A percentile compares a stretch with the other conserved stretches of the same genome.
Conservation (phyloP, 2,797 vertebrate genomes). For the Orientallactaga sibirica region DNA sequence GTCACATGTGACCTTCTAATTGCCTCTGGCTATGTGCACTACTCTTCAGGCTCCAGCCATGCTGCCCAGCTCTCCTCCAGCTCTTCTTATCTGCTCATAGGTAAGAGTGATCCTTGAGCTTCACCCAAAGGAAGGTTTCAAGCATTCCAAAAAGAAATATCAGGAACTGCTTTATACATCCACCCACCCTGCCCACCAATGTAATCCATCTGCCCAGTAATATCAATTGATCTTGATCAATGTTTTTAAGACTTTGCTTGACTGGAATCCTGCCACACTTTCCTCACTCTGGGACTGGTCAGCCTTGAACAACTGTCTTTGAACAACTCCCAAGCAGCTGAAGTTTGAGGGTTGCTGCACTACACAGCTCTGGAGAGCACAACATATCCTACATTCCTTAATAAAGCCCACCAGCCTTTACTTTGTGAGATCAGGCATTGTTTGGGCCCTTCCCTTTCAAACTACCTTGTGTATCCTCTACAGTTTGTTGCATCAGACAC, state of each 20-base stretch:
- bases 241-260: neutral
- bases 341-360: neutral
- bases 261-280: neutral
- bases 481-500: neutral
- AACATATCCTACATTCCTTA: too few species aligned
- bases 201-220: too few species aligned
- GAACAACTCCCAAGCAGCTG: neutral
- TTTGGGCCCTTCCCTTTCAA: neutral
- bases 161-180: neutral
- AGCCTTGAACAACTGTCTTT: neutral
- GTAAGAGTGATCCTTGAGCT: neutral
- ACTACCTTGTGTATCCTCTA: neutral
- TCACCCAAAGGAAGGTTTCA: neutral
- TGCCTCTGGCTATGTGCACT: neutral
- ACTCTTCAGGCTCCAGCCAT: neutral
- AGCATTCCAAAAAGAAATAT: neutral
- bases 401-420: neutral
- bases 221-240: neutral
- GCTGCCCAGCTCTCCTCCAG: neutral
- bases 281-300: neutral
- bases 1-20: neutral
- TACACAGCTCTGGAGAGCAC: neutral
- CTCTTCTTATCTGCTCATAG: neutral
- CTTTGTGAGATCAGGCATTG: neutral
- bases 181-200: fast-evolving